phyloP scores from a whole-genome alignment of 2,113 vertebrate genomes.

The Ptychochromis oligacanthus region DNA sequence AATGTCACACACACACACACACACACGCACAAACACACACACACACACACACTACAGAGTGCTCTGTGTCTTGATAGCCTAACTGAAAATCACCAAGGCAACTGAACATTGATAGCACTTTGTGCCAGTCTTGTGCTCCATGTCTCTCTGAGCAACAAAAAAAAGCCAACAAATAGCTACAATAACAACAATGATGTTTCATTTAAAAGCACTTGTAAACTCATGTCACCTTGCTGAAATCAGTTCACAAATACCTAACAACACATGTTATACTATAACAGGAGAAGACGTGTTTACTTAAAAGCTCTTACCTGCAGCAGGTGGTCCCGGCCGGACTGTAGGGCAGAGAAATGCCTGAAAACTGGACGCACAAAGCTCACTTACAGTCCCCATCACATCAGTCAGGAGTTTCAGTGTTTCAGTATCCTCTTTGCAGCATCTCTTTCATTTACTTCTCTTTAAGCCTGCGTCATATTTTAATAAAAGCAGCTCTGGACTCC shows the following conservation, averaged over 20 bases:
- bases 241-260: background rate
- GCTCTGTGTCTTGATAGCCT: constrained; percentile 45
- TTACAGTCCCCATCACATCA: constrained; percentile 86
- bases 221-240: background rate
- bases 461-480: background rate
- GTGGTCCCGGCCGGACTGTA: constrained; percentile 61
- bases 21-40: constrained; percentile 2
- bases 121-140: constrained; percentile 19
- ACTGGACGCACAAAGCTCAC: constrained; percentile 90
- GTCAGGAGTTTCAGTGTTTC: constrained; percentile 18
- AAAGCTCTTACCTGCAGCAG: constrained; percentile 72
- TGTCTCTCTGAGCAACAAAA: background rate
- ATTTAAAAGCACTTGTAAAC: background rate
- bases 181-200: background rate
- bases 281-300: background rate
- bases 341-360: constrained; percentile 91
- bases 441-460: background rate
- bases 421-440: constrained; percentile 38
- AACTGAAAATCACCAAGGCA: constrained; percentile 72
- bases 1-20: constrained; percentile 53
- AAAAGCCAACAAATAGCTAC: background rate
- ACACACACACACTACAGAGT: constrained; percentile 10
- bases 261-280: background rate
- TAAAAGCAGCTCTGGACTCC: constrained; percentile 9
- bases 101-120: constrained; percentile 59